Percentiles rank a stretch among this genome's conserved stretches.
phyloP scores from a whole-genome alignment of 2,797 vertebrate species.

The Cossypha niveicapilla region DNA sequence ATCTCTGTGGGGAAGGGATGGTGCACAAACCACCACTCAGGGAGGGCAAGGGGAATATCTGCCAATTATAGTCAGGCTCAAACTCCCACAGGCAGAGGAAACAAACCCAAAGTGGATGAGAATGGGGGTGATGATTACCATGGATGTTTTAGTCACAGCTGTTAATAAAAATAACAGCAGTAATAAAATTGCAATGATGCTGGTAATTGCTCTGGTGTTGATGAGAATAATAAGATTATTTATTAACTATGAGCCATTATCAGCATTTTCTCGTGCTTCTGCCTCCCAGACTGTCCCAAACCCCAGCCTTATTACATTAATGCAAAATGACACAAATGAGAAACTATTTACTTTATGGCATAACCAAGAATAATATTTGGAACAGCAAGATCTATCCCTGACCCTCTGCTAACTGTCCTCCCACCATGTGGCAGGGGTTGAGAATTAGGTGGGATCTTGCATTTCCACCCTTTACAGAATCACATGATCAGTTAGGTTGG shows the following conservation, averaged over 20 bases:
- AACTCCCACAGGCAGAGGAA: neutral
- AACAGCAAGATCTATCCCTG: neutral
- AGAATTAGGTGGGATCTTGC: neutral
- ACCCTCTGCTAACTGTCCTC: neutral
- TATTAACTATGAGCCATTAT: constrained; percentile 50
- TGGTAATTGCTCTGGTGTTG: neutral
- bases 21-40: neutral
- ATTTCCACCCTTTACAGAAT: neutral
- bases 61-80: neutral
- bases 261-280: neutral
- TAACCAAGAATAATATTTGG: neutral
- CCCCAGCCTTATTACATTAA: neutral
- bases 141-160: neutral
- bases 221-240: constrained; percentile 6
- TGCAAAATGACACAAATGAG: neutral
- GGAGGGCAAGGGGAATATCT: neutral
- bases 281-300: neutral
- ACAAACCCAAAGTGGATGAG: neutral
- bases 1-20: neutral
- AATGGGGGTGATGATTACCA: neutral
- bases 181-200: constrained; percentile 21
- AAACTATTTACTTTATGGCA: neutral
- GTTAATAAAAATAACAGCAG: constrained; percentile 31
- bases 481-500: neutral
- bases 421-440: neutral